A percentile compares a stretch with the other conserved stretches of the same genome.
These are phyloP conservation scores for Labeo catla DNA, from an alignment of 2,113 vertebrate species.

Conservation along the genomic window DNA sequence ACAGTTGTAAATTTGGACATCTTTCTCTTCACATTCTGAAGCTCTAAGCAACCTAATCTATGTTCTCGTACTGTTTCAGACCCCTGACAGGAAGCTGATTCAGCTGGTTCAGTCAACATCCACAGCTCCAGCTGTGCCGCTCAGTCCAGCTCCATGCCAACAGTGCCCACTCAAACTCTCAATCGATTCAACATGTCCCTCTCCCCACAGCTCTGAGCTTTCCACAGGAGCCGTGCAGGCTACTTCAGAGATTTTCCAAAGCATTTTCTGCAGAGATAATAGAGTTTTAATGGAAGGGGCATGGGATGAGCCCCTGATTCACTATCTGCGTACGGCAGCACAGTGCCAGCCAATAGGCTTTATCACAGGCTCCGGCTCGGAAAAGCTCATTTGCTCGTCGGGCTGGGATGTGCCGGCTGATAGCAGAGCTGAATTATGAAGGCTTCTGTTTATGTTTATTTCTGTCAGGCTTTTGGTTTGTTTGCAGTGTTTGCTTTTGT, in stretches of 20 bases:
- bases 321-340: conserved; percentile 39
- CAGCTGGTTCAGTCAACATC: conserved; percentile 26
- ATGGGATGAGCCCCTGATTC: conserved; percentile 49
- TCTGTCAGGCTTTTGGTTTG: conserved; percentile 8
- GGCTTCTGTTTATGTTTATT: conserved; percentile 33
- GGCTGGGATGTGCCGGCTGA: conserved; percentile 25
- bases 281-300: conserved; percentile 54
- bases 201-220: neutral
- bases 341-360: conserved; percentile 52
- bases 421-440: conserved; percentile 46
- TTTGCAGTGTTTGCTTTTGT: conserved; percentile 18
- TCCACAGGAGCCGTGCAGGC: neutral
- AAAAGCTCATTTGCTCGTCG: conserved; percentile 50
- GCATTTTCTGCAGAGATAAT: conserved; percentile 52
- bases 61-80: neutral
- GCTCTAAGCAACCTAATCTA: neutral
- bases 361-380: conserved; percentile 23
- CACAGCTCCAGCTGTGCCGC: conserved; percentile 34
- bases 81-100: neutral
- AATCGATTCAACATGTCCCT: conserved; percentile 31
- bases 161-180: conserved; percentile 28
- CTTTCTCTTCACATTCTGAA: neutral
- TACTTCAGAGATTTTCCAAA: conserved; percentile 33
- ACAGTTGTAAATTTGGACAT: neutral
- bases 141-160: conserved; percentile 21